Evolutionary conservation across 2,888 invertebrate genomes (phyloP), one percentile per base, ranked within the genome.

Genomic region (Drosophila bunnanda): DNA sequence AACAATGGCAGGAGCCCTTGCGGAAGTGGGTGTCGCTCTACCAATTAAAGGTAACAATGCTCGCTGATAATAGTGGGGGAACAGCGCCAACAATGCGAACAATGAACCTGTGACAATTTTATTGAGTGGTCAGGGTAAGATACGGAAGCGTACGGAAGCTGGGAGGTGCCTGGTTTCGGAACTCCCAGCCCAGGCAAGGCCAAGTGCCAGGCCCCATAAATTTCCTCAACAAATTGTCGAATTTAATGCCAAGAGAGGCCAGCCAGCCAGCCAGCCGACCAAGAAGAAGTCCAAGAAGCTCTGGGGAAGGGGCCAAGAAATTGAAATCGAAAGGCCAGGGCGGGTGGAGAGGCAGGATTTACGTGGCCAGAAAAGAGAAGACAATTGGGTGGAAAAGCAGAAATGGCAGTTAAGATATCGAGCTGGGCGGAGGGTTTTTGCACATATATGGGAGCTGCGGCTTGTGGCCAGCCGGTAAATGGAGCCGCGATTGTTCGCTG

Each of bases 191-290:
- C 61, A 58, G 62, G 46, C 59, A 54, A 62, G 74, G 67, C 55
- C 73, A 72, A 70, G 52, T 25, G 56, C 57, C 65, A 53, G 56
- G 50, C 57, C 58, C 71, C 78, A 90, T 90, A 90, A 90, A 90
- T 91, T 88, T 84, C 62, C 76, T 36, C 79, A 78, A 77, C 91
- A 91, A 91, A 90, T 90, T 90, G 90, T 84, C 81, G 79, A 81
- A 83, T 88, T 88, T 90, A 90, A 88, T 90, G 82, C 78, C 79
- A 38, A 36, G 39, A 64, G 28, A 59, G 54, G 41, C 39, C 53
- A 53, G 38, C 38, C 38, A 36, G 32, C 13, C 36, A 36, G 44
- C 13, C 54, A 46, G 46, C n/a, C 28, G 32, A 32, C 17, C 48
- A 7, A 46, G 28, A 28, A 46, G n/a, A 28, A 46, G n/a, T 46